Conservation (phyloP, 2,797 vertebrate genomes). For the Takifugu rubripes region DNA sequence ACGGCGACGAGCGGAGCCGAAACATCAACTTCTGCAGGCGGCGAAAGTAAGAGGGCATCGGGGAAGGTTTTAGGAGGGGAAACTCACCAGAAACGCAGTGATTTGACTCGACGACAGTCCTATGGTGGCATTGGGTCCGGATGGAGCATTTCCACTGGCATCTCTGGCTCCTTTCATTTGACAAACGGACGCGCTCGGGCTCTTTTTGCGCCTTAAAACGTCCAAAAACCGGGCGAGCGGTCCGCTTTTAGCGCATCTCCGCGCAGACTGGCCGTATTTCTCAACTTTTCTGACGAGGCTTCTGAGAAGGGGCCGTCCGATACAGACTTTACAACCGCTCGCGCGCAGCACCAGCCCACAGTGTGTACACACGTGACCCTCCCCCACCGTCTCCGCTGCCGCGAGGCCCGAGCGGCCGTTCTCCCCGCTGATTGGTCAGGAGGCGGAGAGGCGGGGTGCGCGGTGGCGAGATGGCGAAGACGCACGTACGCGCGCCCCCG, state of each 20-base stretch:
- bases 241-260: slow-evolving; percentile 13
- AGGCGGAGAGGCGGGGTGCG: slow-evolving; percentile 43
- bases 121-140: slow-evolving; percentile 78
- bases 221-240: not conserved
- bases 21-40: not conserved
- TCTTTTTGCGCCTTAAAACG: slow-evolving; percentile 8
- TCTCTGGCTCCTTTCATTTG: slow-evolving; percentile 61
- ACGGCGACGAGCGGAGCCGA: not conserved
- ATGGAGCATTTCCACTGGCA: slow-evolving; percentile 69
- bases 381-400: slow-evolving; percentile 60
- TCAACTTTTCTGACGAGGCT: slow-evolving; percentile 61
- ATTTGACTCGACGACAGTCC: slow-evolving; percentile 58
- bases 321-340: slow-evolving; percentile 70
- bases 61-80: not conserved
- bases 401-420: slow-evolving; percentile 40
- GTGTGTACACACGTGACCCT: slow-evolving; percentile 84
- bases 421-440: slow-evolving; percentile 56
- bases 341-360: slow-evolving; percentile 62
- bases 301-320: slow-evolving; percentile 59
- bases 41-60: not conserved
- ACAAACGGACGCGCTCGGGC: slow-evolving; percentile 7
- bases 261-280: slow-evolving; percentile 25
- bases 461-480: slow-evolving; percentile 3
- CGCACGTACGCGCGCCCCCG: not conserved
- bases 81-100: slow-evolving; percentile 70